Conservation (phyloP, 2,797 vertebrate species). For the Pipistrellus kuhlii region DNA sequence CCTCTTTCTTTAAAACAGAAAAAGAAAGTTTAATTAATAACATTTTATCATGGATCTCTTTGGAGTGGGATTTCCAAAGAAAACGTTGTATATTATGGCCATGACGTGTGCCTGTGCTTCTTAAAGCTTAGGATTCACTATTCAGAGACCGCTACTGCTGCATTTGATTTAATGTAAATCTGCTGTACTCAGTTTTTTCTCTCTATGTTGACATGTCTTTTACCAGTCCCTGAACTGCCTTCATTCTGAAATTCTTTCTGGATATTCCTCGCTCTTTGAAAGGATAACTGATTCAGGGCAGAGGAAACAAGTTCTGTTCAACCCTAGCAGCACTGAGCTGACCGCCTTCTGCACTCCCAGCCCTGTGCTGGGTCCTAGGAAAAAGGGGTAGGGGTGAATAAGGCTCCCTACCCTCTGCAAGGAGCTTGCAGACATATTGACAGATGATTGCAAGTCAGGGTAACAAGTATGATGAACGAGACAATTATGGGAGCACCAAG, state of each 20-base stretch:
- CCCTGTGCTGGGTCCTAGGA: not conserved
- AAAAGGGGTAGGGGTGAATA: not conserved
- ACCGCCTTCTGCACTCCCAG: not conserved
- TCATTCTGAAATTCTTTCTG: conserved; percentile 33
- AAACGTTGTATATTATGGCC: not conserved
- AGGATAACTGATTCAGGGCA: not conserved
- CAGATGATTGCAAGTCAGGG: not conserved
- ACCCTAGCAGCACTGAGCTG: not conserved
- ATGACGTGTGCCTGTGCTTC: not conserved
- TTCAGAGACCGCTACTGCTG: not conserved
- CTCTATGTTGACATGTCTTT: not conserved
- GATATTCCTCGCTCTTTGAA: not conserved
- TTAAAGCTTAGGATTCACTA: not conserved
- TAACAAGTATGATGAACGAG: not conserved
- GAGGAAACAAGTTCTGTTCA: not conserved
- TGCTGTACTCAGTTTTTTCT: not conserved
- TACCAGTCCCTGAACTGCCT: not conserved
- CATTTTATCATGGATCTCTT: not conserved
- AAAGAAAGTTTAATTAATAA: not conserved
- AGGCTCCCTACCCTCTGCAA: not conserved
- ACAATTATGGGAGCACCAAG: not conserved
- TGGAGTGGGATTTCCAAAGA: not conserved
- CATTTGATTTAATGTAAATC: not conserved
- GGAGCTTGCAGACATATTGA: not conserved
- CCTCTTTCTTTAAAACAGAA: conserved; percentile 13